phyloP scores from a whole-genome alignment of 2,797 vertebrate genomes.

The Microctenopoma stevenorrisi region DNA sequence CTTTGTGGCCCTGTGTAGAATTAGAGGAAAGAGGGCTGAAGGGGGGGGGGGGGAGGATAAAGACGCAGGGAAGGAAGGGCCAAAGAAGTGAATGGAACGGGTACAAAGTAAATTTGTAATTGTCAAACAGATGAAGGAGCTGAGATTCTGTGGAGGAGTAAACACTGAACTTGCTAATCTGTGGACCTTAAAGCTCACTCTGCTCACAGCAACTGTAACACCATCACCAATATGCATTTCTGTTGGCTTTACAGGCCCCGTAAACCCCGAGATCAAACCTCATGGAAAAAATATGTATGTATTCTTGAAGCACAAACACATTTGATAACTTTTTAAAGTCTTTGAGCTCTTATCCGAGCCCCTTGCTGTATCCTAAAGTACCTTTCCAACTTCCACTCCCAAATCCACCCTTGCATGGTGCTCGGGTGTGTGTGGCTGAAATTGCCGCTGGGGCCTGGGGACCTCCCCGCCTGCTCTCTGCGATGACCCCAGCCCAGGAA shows the following conservation, averaged over 20 bases:
- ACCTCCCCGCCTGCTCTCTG: conserved; percentile 74
- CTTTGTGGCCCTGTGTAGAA: conserved; percentile 72
- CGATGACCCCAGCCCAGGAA: conserved; percentile 78
- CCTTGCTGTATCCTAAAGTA: conserved; percentile 20
- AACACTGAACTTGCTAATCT: conserved; percentile 70
- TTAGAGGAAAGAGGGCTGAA: conserved; percentile 55
- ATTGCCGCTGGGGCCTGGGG: conserved; percentile 81
- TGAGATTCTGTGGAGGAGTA: conserved; percentile 62
- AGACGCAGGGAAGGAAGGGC: conserved; percentile 44
- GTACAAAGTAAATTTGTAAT: conserved; percentile 74
- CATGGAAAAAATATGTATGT: background rate
- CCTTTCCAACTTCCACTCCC: conserved; percentile 21
- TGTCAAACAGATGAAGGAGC: conserved; percentile 74
- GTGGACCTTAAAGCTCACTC: conserved; percentile 48
- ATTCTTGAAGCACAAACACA: conserved; percentile 9
- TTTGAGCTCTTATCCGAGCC: conserved; percentile 8
- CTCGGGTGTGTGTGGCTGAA: conserved; percentile 63
- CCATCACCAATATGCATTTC: conserved; percentile 13
- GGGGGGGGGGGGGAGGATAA: conserved; percentile 45
- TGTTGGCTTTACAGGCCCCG: conserved; percentile 20
- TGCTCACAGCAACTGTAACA: conserved; percentile 31
- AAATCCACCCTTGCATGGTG: conserved; percentile 16
- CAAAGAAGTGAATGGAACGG: conserved; percentile 59
- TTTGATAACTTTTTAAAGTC: conserved; percentile 32
- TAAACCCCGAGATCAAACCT: conserved; percentile 48